Conservation (phyloP, 2,888 invertebrate species). For the Drosophila paracracens region DNA sequence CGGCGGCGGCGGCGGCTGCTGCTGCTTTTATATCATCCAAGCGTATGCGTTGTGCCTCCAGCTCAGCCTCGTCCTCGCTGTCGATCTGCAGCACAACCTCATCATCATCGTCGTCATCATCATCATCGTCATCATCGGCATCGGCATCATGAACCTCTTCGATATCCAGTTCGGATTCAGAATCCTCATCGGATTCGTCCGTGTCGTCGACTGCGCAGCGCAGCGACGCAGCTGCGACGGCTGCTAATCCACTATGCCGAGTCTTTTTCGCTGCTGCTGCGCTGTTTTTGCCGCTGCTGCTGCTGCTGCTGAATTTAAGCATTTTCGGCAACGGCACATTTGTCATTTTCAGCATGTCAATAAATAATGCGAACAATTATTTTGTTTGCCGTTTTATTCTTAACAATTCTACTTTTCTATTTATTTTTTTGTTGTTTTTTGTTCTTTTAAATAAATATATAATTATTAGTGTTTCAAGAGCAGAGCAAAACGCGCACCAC, state of each 20-base stretch:
- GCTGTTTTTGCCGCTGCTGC: constrained; percentile 45
- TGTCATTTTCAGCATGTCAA: constrained; percentile 70
- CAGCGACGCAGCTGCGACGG: constrained; percentile 69
- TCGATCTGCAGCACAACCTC: constrained; percentile 70
- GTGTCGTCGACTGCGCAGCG: constrained; percentile 59
- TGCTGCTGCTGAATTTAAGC: constrained; percentile 52
- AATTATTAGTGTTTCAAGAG: constrained; percentile 48
- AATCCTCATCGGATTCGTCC: constrained; percentile 66
- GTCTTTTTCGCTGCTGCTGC: constrained; percentile 61
- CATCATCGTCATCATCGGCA: constrained; percentile 73
- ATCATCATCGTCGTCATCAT: constrained; percentile 73
- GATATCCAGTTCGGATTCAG: constrained; percentile 68
- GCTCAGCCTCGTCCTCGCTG: constrained; percentile 82
- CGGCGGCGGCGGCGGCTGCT: constrained; percentile 53
- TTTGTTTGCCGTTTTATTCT: constrained; percentile 36
- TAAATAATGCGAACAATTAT: constrained; percentile 33
- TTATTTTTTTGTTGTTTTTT: constrained; percentile 8
- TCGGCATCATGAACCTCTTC: constrained; percentile 72
- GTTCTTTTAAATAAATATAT: constrained; percentile 43
- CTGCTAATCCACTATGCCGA: constrained; percentile 74
- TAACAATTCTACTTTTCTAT: constrained; percentile 32
- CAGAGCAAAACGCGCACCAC: constrained; percentile 61
- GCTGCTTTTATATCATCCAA: constrained; percentile 70
- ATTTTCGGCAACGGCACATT: constrained; percentile 62
- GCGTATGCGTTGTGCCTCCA: constrained; percentile 81